A percentile compares a stretch with the other conserved stretches of the same genome.
phyloP scores from a whole-genome alignment of 2,888 invertebrate genomes.

The Mellilla xanthometata region DNA sequence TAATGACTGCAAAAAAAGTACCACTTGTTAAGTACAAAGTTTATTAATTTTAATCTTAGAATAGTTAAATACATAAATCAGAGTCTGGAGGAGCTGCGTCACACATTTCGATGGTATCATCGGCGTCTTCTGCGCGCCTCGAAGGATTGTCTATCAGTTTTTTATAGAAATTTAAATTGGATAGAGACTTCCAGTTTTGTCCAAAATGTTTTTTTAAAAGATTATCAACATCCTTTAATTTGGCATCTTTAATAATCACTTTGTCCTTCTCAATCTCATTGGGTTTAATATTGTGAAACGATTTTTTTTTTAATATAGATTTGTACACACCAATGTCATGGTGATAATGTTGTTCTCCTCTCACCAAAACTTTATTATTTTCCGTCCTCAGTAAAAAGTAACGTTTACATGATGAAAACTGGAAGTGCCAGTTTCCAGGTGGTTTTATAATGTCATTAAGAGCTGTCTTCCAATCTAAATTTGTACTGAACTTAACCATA shows the following conservation, averaged over 20 bases:
- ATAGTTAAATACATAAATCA: too few relatives aligned
- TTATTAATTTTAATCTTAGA: too few relatives aligned
- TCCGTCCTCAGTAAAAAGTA: constrained; percentile 20
- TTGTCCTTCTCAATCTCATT: neutral
- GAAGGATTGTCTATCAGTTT: too few relatives aligned
- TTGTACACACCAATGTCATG: constrained; percentile 3
- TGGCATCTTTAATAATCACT: neutral
- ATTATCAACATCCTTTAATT: neutral
- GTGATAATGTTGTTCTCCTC: constrained; percentile 11
- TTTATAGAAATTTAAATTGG: too few relatives aligned
- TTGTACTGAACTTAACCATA: constrained; percentile 1
- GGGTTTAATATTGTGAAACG: neutral
- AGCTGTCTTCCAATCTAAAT: constrained; percentile 11
- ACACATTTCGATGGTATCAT: too few relatives aligned
- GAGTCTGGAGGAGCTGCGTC: too few relatives aligned
- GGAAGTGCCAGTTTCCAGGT: constrained; percentile 27
- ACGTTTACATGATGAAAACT: constrained; percentile 19
- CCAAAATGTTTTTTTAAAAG: neutral
- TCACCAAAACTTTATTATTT: constrained; percentile 15
- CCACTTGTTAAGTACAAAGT: too few relatives aligned
- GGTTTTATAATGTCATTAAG: constrained; percentile 14
- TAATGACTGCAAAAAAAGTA: too few relatives aligned
- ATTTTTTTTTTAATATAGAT: constrained; percentile 7
- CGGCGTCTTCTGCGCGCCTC: too few relatives aligned
- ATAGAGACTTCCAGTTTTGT: neutral